Percentiles rank a stretch among this genome's conserved stretches.
These are phyloP conservation scores for Chrysolophus pictus DNA, from an alignment of 2,797 vertebrate species.

Conservation along the genomic window DNA sequence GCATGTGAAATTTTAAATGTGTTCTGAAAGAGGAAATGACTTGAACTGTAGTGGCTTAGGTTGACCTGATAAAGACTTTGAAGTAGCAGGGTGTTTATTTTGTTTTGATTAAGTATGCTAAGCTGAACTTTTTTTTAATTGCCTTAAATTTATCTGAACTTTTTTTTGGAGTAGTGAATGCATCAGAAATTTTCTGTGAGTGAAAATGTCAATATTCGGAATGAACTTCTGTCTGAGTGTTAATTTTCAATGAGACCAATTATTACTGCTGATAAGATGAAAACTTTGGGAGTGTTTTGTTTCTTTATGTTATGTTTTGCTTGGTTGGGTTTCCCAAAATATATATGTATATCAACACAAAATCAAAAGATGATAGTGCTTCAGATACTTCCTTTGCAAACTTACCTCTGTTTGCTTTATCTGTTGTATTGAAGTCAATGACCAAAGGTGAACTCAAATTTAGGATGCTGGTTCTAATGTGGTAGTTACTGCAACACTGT, in stretches of 20 bases:
- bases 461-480: neutral
- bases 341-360: neutral
- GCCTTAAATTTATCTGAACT: neutral
- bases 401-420: neutral
- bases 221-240: neutral
- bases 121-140: neutral
- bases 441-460: conserved; percentile 8
- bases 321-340: neutral
- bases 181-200: neutral
- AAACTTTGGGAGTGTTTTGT: neutral
- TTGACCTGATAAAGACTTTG: conserved; percentile 41
- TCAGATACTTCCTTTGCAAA: neutral
- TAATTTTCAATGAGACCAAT: neutral
- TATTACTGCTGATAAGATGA: neutral
- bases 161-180: neutral
- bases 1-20: conserved; percentile 29
- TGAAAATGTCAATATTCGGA: neutral
- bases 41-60: neutral
- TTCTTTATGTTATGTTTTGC: neutral
- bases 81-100: conserved; percentile 20
- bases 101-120: neutral
- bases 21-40: conserved; percentile 11
- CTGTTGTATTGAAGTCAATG: neutral
- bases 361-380: neutral
- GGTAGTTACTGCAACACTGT: neutral